Base-by-base conservation (phyloP, 2,113 vertebrate species). In the Rhombomys opimus region DNA sequence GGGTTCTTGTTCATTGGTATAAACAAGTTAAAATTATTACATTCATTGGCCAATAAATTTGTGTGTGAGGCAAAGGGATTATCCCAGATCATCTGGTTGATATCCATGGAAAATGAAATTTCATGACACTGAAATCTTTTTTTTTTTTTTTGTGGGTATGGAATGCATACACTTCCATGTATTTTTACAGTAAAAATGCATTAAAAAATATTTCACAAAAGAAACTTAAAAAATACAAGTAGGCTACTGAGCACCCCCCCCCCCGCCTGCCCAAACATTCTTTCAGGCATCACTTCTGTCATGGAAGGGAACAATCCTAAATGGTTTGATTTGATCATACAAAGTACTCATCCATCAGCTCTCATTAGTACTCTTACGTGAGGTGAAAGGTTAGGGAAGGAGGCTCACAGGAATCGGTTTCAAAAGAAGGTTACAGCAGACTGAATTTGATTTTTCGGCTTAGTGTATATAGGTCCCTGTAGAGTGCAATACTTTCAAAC, bases 121-220 rank as follows among this genome's bases (percentile, higher is more conserved):
- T 81, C 27, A 14, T 14, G 70, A 67, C 25, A 17, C 61, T 95
- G 46, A 46, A 67, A 84, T 61, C 18, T 61, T n/a, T n/a, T n/a
- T n/a, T n/a, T n/a, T n/a, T n/a, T n/a, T n/a, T n/a, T n/a, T n/a
- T n/a, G 57, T 96, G 82, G 61, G 96, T 97, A 96, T 76, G 93
- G 91, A 96, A 61, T 11, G 35, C 25, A 84, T 50, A 97, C 50
- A 94, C 85, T 90, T 96, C 87, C 96, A 96, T 88, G 84, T 73
- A 94, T 94, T 92, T 97, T 97, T 95, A 96, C 89, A 95, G 30
- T 95, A 96, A 98, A 98, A 98, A 98, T 80, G 93, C 92, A 98
- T 5, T 94, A 95, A 97, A 96, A 92, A 97, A 97, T 96, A 82
- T 96, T 97, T 93, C 81, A 84, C 50, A 96, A 96, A 95, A 97